phyloP scores from a whole-genome alignment of 2,113 vertebrate genomes.

The Plotosus lineatus region DNA sequence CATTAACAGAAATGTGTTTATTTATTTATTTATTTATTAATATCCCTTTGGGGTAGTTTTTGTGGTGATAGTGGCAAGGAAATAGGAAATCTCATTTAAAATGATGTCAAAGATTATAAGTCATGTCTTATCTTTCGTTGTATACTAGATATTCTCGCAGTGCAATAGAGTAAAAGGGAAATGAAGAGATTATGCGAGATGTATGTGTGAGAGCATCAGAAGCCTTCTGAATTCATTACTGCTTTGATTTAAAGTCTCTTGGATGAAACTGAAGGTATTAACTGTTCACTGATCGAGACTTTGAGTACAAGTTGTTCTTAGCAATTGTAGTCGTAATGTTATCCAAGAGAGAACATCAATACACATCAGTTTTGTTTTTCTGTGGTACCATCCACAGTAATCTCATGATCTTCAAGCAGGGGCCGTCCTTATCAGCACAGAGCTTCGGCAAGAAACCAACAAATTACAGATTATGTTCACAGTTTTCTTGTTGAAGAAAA shows the following conservation, averaged over 20 bases:
- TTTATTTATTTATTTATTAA: too few relatives aligned
- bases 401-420: not conserved
- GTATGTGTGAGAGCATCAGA: not conserved
- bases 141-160: not conserved
- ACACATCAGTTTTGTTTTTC: not conserved
- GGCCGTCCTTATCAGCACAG: not conserved
- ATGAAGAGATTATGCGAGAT: too few relatives aligned
- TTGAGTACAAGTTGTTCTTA: not conserved
- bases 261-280: not conserved
- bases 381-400: not conserved
- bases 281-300: not conserved
- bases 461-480: not conserved
- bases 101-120: too few relatives aligned
- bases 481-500: not conserved
- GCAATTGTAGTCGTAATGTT: not conserved
- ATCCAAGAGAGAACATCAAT: not conserved
- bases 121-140: not conserved
- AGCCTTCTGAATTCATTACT: not conserved
- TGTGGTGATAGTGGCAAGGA: too few relatives aligned
- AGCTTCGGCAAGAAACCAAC: not conserved
- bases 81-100: too few relatives aligned
- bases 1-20: too few relatives aligned
- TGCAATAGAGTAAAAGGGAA: not conserved
- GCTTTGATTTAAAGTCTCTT: not conserved
- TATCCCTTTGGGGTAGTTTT: too few relatives aligned